Evolutionary conservation across 37 sponge, comb jelly and placozoan species (phyloP), one percentile per base, ranked within the genome.

Genomic region (Diacarnus erythraeanus): DNA sequence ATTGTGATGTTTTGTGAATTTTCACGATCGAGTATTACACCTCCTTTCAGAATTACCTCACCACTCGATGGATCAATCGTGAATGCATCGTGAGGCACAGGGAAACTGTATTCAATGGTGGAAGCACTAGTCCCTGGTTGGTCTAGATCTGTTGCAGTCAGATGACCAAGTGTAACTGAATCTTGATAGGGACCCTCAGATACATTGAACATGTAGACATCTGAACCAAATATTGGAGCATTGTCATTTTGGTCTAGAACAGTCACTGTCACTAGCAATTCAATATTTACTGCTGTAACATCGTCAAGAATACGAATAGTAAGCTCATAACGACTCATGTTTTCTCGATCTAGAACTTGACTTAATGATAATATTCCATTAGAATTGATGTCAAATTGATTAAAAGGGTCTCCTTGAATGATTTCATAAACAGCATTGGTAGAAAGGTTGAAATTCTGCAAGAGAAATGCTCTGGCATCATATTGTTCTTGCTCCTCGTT

Each of bases 201-300:
- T 12, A 92, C 78, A 3, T 27, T 59, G 30, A 78, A 72, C 0
- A 29, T 71, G 80, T 89, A 89, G 26, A 22, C 35, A 51, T 39
- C 23, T 22, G 2, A 2, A 27, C 51, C 27, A 31, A 91, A 91
- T 21, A 84, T 38, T 33, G 92, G 92, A 33, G 56, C 47, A 68
- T 87, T 67, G 38, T 91, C 92, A 66, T 91, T 91, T 17, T 51
- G 59, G 75, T 91, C 88, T 74, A 20, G n/a, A 3, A 91, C 88
- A 15, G 20, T 69, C 3, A 85, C 47, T 15, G 64, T 35, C 3
- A 77, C 22, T 12, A 39, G 3, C 2, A 77, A 23, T 18, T 79
- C 85, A n/a, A 71, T 75, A 38, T 78, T 66, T n/a, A 37, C 71
- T 17, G 57, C 21, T 22, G 81, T 76, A 17, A 60, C 38, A 2